Base-by-base conservation (phyloP, 1,140 invertebrate species). In the Drosophila cardini region DNA sequence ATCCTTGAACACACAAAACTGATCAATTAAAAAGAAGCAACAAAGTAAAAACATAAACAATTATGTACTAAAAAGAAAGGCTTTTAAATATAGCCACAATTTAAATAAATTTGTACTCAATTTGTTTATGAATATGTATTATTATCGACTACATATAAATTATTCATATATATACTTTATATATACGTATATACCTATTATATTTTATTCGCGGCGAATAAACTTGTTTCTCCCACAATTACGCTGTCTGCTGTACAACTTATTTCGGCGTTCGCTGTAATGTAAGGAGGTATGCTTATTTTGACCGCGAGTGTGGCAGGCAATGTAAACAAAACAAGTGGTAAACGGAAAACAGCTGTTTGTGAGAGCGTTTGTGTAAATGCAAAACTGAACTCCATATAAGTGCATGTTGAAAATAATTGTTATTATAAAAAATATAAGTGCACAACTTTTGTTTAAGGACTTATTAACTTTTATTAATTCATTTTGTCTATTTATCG, bases 81-180 rank as follows among this genome's bases (percentile, higher is more conserved):
- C 36, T 74, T 42, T 26, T 79, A 50, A 68, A 69, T 65, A 78
- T 76, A 65, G 53, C 81, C 61, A 71, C 56, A 71, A 74, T 69
- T 21, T 52, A 65, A 69, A 56, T 21, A 52, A 58, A 71, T 87
- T 87, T 63, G 74, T 78, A 81, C 46, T 76, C 63, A 64, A 60
- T 87, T 78, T 78, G 67, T 82, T 87, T 77, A 82, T 87, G 63
- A 73, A 73, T 69, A 82, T 76, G 78, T 81, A 81, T 81, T 81
- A 80, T 80, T 78, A 70, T 50, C 56, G 60, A 64, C 50, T 81
- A 77, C 21, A 26, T 75, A 80, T 81, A 81, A 70, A 80, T 70
- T 79, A 80, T 57, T 11, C 21, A 57, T 57, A 69, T 78, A 60
- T 68, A 61, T 56, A 18, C 40, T 57, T 71, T 62, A 52, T 60